Evolutionary conservation across 2,888 invertebrate species (phyloP), one percentile per base, ranked within the genome.

Genomic region (Resseliella maxima): DNA sequence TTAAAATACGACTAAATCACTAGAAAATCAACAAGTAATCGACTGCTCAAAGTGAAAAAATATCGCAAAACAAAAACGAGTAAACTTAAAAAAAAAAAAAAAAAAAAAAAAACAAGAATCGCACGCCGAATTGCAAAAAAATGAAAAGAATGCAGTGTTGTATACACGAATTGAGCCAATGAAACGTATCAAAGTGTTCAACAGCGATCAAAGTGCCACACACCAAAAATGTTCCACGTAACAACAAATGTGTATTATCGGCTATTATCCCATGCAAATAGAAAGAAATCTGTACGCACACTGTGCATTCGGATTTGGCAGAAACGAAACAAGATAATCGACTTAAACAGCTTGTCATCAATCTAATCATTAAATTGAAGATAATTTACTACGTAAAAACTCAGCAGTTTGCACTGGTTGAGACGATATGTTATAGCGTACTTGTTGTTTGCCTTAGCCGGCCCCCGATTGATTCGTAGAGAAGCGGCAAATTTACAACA

Each of bases 291-390:
- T 27, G 72, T 72, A 72, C 31, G 15, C 72, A 31, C 31, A 72
- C 31, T 35, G 72, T 15, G 24, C 2, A 50, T 18, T 2, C 21
- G 21, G 10, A 50, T 18, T 50, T 12, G 41, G 41, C 41, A 12
- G 15, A 72, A 72, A 72, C 72, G 83, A 83, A 83, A 83, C 83
- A 38, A 83, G 38, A 83, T 83, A 83, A 83, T 83, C 83, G 83
- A 83, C 83, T 83, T n/a, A 5, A 83, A 83, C 83, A 83, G 83
- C 83, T 83, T 83, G 83, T 83, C 83, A 83, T 83, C 83, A 83
- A 83, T 83, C 38, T 83, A 83, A 83, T 83, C 83, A 83, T 83
- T 38, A 83, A 83, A 83, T 83, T 83, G 36, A 83, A 38, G 83
- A 83, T 83, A 83, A 83, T 83, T 72, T 38, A 83, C 83, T 83